A percentile compares a stretch with the other conserved stretches of the same genome.
phyloP scores from a whole-genome alignment of 1,140 invertebrate species.

The Dendrolimus kikuchii region DNA sequence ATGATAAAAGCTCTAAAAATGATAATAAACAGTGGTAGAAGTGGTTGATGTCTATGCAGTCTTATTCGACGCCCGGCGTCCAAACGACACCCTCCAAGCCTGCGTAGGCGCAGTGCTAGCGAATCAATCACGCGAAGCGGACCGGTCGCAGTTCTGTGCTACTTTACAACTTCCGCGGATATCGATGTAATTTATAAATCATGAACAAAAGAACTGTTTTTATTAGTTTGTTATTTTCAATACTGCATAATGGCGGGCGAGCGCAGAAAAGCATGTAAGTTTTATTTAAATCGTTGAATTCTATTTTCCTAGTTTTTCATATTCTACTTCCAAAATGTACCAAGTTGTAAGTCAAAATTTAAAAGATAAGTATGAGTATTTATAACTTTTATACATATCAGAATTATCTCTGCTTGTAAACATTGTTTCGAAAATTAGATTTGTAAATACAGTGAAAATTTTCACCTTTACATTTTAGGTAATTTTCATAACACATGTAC shows the following conservation, averaged over 20 bases:
- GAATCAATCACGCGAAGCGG: conserved; percentile 45
- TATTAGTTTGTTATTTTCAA: conserved; percentile 24
- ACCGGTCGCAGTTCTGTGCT: conserved; percentile 26
- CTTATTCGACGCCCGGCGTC: conserved; percentile 26
- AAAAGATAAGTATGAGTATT: too few relatives aligned
- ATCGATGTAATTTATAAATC: conserved; percentile 21
- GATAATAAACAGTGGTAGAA: not conserved
- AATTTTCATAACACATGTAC: too few relatives aligned
- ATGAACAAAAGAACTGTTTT: conserved; percentile 38
- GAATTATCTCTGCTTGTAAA: too few relatives aligned
- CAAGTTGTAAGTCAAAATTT: too few relatives aligned
- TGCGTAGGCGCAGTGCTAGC: conserved; percentile 42
- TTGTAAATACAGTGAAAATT: too few relatives aligned
- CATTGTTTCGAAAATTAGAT: too few relatives aligned
- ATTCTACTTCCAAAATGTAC: too few relatives aligned
- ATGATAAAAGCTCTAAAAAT: conserved; percentile 42
- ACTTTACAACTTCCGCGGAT: conserved; percentile 8
- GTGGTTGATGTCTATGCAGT: conserved; percentile 41
- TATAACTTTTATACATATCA: too few relatives aligned
- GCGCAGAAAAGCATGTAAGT: conserved; percentile 42
- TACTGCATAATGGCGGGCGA: conserved; percentile 24
- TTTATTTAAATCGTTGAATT: conserved; percentile 4
- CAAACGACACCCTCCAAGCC: conserved; percentile 23
- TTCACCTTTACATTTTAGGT: too few relatives aligned
- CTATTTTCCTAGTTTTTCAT: too few relatives aligned